Evolutionary conservation across 2,888 invertebrate genomes (phyloP).

Genomic region (Heliconius erato): DNA sequence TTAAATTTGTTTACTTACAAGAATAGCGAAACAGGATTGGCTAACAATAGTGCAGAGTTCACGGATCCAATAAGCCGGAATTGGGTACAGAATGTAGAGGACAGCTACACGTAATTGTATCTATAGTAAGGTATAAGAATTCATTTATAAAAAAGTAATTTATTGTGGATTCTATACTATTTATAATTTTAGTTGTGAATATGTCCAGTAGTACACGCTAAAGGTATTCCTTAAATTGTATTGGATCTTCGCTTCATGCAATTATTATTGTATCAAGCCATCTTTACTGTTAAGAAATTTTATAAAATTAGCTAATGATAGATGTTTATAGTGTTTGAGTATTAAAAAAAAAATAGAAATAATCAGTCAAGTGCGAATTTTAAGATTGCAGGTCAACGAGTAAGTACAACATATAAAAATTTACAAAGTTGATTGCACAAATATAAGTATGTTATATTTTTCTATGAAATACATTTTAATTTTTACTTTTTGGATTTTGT

Average conservation of each 20-base stretch:
- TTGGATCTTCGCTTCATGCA: neutral
- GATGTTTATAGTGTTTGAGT: too few relatives aligned
- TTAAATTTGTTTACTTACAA: conserved; percentile 24
- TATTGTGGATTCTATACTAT: neutral
- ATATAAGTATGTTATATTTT: too few relatives aligned
- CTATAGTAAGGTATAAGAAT: conserved; percentile 60
- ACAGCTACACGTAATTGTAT: conserved; percentile 43
- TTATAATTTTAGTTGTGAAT: neutral
- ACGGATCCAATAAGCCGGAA: conserved; percentile 52
- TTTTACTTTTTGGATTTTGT: too few relatives aligned
- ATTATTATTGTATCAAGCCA: neutral
- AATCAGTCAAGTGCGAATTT: too few relatives aligned
- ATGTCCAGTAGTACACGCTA: neutral
- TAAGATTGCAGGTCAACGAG: too few relatives aligned
- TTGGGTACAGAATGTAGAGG: conserved; percentile 39
- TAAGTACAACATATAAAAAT: too few relatives aligned
- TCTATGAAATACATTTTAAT: too few relatives aligned
- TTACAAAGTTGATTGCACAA: too few relatives aligned
- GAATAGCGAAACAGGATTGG: conserved; percentile 21
- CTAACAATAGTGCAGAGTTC: conserved; percentile 51
- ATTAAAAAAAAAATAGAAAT: too few relatives aligned
- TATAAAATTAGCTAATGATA: too few relatives aligned
- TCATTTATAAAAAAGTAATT: neutral
- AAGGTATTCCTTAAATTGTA: neutral
- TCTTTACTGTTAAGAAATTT: too few relatives aligned